Conservation (phyloP, 2,888 invertebrate genomes). For the Athalia rosae region DNA sequence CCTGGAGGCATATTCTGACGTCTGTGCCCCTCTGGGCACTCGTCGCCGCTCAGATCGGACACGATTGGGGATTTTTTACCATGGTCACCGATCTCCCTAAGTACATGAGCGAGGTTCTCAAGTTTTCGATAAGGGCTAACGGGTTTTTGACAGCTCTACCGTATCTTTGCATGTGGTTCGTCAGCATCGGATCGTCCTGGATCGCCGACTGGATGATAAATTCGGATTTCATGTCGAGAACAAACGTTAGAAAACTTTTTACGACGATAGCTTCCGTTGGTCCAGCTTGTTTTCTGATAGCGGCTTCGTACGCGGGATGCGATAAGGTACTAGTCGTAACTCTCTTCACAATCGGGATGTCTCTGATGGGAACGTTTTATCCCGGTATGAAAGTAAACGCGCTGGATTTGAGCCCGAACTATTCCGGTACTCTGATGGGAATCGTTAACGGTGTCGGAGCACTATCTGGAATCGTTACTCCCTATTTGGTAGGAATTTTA, state of each 20-base stretch:
- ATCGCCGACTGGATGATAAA: slow-evolving; percentile 72
- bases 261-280: slow-evolving; percentile 74
- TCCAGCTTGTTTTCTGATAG: slow-evolving; percentile 74
- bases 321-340: slow-evolving; percentile 74
- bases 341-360: slow-evolving; percentile 82
- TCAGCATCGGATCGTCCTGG: slow-evolving; percentile 69
- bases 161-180: slow-evolving; percentile 73
- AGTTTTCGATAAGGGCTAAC: slow-evolving; percentile 72
- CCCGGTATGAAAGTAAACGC: slow-evolving; percentile 75
- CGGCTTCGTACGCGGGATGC: slow-evolving; percentile 74
- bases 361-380: slow-evolving; percentile 76
- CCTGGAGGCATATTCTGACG: slow-evolving; percentile 68
- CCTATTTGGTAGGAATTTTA: slow-evolving; percentile 78
- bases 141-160: slow-evolving; percentile 73
- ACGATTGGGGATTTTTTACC: slow-evolving; percentile 72
- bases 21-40: slow-evolving; percentile 84
- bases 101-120: slow-evolving; percentile 72
- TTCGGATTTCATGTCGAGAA: slow-evolving; percentile 66
- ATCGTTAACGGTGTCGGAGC: slow-evolving; percentile 81
- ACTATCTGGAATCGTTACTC: slow-evolving; percentile 80
- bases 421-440: slow-evolving; percentile 74
- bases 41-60: slow-evolving; percentile 77
- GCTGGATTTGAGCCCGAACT: slow-evolving; percentile 74
- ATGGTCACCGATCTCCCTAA: slow-evolving; percentile 72
- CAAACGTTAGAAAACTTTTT: slow-evolving; percentile 73